phyloP scores from a whole-genome alignment of 1,140 invertebrate genomes.

The Apocrypta bakeri region DNA sequence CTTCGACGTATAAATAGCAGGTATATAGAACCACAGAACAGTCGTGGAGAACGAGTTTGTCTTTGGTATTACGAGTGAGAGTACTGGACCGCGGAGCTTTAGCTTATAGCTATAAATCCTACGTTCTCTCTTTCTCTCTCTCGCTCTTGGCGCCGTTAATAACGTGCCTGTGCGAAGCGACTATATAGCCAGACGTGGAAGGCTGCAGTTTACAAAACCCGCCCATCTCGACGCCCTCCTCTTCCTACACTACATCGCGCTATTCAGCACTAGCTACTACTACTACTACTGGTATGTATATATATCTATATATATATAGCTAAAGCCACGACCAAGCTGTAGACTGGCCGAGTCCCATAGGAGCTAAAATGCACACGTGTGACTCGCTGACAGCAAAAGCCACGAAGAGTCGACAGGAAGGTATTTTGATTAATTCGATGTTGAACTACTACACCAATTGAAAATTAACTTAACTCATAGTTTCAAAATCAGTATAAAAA shows the following conservation, averaged over 20 bases:
- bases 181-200: constrained; percentile 50
- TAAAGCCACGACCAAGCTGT: not conserved
- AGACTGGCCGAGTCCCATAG: not conserved
- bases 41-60: constrained; percentile 66
- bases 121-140: constrained; percentile 39
- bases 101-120: constrained; percentile 66
- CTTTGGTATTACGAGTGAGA: constrained; percentile 67
- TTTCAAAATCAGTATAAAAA: not conserved
- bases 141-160: constrained; percentile 63
- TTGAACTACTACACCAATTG: not conserved
- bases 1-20: constrained; percentile 29
- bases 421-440: constrained; percentile 32
- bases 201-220: constrained; percentile 67
- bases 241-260: constrained; percentile 31
- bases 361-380: not conserved
- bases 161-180: constrained; percentile 54
- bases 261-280: constrained; percentile 24
- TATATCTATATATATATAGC: not conserved
- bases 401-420: not conserved
- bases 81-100: constrained; percentile 43
- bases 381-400: constrained; percentile 20
- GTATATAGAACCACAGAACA: constrained; percentile 55
- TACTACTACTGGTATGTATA: not conserved
- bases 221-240: constrained; percentile 61
- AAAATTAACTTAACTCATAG: not conserved